These are phyloP conservation scores for Rambutsinella grinnellia DNA, from an alignment of 2,888 invertebrate genomes.

Conservation along the genomic window DNA sequence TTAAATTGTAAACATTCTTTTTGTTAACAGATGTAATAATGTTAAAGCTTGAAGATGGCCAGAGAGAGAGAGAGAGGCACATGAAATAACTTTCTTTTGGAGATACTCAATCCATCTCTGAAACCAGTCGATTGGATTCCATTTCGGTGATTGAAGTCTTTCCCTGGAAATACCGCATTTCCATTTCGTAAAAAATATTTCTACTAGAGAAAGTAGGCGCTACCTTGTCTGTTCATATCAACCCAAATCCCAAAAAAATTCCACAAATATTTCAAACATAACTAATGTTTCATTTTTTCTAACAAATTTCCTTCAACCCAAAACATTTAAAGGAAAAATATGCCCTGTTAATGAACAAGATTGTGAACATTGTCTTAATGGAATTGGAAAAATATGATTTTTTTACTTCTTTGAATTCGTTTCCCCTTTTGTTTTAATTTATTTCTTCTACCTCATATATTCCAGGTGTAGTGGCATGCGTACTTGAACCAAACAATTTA, in stretches of 20 bases:
- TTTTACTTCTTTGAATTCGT: conserved; percentile 3
- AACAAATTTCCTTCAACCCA: not conserved
- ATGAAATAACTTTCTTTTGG: not conserved
- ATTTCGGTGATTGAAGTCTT: too few relatives aligned
- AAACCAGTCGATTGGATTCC: too few relatives aligned
- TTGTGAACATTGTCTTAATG: conserved; percentile 43
- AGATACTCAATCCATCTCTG: not conserved
- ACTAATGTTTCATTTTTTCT: not conserved
- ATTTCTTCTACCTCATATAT: not conserved
- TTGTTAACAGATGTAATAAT: too few relatives aligned
- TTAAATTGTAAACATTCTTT: too few relatives aligned
- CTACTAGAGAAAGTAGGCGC: not conserved
- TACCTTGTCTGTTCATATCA: not conserved
- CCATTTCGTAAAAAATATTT: too few relatives aligned
- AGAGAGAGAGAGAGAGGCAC: not conserved
- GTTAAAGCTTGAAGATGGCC: too few relatives aligned
- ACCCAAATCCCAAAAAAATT: not conserved
- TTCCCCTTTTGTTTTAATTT: not conserved
- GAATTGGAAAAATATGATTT: conserved; percentile 24
- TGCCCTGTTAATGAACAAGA: conserved; percentile 1
- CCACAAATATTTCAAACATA: too few relatives aligned
- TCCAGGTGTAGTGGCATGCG: not conserved
- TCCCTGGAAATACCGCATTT: too few relatives aligned
- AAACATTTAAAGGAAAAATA: not conserved
- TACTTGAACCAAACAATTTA: not conserved